A percentile compares a stretch with the other conserved stretches of the same genome.
These are phyloP conservation scores for Platycnemis pennipes DNA, from an alignment of 2,888 invertebrate species.

Conservation along the genomic window DNA sequence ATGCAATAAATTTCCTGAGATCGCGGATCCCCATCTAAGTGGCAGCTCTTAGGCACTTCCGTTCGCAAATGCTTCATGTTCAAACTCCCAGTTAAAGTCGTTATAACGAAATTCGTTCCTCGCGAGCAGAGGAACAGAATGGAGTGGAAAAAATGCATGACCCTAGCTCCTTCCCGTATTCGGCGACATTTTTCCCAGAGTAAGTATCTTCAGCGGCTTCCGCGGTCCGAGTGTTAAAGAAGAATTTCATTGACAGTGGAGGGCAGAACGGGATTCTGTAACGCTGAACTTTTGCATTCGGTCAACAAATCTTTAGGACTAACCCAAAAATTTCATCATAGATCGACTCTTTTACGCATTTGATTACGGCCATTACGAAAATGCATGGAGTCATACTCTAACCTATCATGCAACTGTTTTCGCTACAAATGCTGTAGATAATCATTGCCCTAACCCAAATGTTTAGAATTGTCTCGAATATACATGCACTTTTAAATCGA, in stretches of 20 bases:
- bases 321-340: too few relatives aligned
- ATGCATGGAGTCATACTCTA: too few relatives aligned
- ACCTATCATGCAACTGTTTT: too few relatives aligned
- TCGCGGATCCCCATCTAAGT: conserved; percentile 35
- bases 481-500: too few relatives aligned
- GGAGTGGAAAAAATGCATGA: conserved; percentile 20
- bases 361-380: too few relatives aligned
- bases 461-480: too few relatives aligned
- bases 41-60: conserved; percentile 43
- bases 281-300: too few relatives aligned
- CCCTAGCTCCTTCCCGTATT: not conserved
- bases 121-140: not conserved
- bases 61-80: not conserved
- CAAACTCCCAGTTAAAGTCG: not conserved
- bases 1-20: not conserved
- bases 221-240: not conserved
- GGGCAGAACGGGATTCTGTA: too few relatives aligned
- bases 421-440: too few relatives aligned
- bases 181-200: conserved; percentile 43
- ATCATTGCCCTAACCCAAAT: too few relatives aligned
- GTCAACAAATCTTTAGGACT: too few relatives aligned
- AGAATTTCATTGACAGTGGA: not conserved
- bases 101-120: conserved; percentile 45
- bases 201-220: not conserved
- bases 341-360: too few relatives aligned